Evolutionary conservation across 2,797 vertebrate species (phyloP).

Genomic region (Emys orbicularis): DNA sequence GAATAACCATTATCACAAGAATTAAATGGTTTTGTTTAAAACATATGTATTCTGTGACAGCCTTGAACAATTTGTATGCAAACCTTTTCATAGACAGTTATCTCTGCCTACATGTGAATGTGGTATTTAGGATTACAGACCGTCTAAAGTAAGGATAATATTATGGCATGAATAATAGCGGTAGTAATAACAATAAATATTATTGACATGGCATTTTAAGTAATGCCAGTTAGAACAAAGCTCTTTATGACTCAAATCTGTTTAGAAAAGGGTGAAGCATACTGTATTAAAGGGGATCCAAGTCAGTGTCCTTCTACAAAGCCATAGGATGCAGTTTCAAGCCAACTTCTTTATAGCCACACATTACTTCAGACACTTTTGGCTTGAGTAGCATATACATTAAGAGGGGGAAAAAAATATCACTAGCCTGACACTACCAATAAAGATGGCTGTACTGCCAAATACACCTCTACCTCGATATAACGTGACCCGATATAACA

Average conservation of each 20-base stretch:
- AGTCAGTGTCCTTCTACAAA: slow-evolving; percentile 39
- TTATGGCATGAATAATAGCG: slow-evolving; percentile 39
- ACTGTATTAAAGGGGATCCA: slow-evolving; percentile 16
- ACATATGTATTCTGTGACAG: slow-evolving; percentile 37
- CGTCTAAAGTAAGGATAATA: slow-evolving; percentile 28
- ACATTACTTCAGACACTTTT: slow-evolving; percentile 47
- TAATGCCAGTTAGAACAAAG: slow-evolving; percentile 30
- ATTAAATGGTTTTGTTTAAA: slow-evolving; percentile 64
- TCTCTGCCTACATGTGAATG: slow-evolving; percentile 24
- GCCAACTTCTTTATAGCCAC: slow-evolving; percentile 56
- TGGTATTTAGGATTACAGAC: slow-evolving; percentile 40
- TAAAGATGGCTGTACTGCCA: slow-evolving; percentile 44
- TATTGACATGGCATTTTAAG: slow-evolving; percentile 27
- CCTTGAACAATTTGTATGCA: slow-evolving; percentile 57
- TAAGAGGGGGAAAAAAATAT: slow-evolving; percentile 65
- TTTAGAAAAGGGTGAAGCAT: slow-evolving; percentile 39
- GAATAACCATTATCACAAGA: slow-evolving; percentile 42
- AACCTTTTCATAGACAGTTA: slow-evolving; percentile 23
- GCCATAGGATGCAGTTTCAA: slow-evolving; percentile 18
- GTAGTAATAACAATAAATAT: slow-evolving; percentile 51
- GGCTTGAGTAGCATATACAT: slow-evolving; percentile 55
- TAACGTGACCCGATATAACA: too few species aligned
- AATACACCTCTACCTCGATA: background rate
- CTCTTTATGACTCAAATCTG: slow-evolving; percentile 39
- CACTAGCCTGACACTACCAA: slow-evolving; percentile 58